Evolutionary conservation across 2,113 vertebrate genomes (phyloP), one percentile per base, ranked within the genome.

Genomic region (Tonatia bakeri): DNA sequence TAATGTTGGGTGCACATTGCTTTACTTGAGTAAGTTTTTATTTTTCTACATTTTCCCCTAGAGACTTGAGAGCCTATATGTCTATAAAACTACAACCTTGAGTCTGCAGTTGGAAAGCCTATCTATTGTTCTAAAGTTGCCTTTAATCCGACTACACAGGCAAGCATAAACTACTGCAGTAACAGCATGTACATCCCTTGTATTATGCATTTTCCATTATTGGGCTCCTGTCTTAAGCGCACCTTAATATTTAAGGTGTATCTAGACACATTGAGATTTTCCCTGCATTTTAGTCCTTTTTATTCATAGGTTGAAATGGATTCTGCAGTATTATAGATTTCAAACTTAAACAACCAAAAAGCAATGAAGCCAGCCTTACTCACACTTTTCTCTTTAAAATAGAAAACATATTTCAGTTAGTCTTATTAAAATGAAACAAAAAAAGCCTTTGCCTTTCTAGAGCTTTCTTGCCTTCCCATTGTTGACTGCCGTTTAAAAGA

Each of bases 1-100:
- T 95, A 97, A 97, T 91, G 87, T 89, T 97, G 40, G 47, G 65
- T 91, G 90, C 36, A 92, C 14, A 22, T 75, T 96, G 89, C 95
- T 96, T 97, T 97, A 97, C 95, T 92, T 87, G 83, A 85, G 47
- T 95, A 95, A 83, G 15, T 77, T 94, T 97, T 97, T 76, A 76
- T 97, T 90, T 97, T 97, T 90, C 86, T 88, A 47, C 47, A 84
- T 95, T 93, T 96, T 59, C 54, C 95, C 31, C 72, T 79, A 72
- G 91, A 96, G 84, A 96, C 95, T 91, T 96, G 88, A 97, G 38
- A 97, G 72, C 33, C 87, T 84, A 22, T 87, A 40, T 84, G 64
- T 82, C 86, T 96, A 92, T 82, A 97, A 97, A 96, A 95, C 76
- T 96, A 24, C 83, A 96, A 54, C 82, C 73, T 64, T 80, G 69